Conservation (phyloP, 2,888 invertebrate species). For the Orthosia gothica region DNA sequence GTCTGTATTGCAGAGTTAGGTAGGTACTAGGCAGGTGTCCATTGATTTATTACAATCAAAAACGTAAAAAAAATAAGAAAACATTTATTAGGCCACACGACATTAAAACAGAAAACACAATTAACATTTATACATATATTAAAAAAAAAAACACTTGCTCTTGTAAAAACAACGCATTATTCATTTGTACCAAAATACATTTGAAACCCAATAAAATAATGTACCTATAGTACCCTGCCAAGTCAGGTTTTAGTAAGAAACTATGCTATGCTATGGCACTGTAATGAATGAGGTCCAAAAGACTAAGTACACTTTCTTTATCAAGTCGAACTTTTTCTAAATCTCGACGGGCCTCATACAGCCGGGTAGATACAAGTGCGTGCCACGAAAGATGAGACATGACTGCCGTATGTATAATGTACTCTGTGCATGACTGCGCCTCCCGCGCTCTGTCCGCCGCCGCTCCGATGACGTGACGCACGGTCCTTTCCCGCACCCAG, state of each 20-base stretch:
- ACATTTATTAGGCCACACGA: constrained; percentile 25
- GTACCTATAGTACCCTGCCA: not conserved
- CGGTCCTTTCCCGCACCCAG: too few species aligned
- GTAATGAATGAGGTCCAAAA: too few species aligned
- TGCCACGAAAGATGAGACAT: too few species aligned
- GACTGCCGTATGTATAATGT: too few species aligned
- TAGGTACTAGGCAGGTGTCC: not conserved
- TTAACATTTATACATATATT: not conserved
- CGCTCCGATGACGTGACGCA: too few species aligned
- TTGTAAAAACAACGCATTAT: not conserved
- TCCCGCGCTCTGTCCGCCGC: too few species aligned
- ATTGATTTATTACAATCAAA: not conserved
- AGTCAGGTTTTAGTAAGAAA: not conserved
- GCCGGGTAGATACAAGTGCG: not conserved
- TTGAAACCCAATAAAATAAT: not conserved
- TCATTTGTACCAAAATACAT: constrained; percentile 7
- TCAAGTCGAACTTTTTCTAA: not conserved
- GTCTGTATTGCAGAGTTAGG: too few species aligned
- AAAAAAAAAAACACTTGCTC: not conserved
- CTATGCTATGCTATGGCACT: too few species aligned
- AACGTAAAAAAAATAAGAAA: not conserved
- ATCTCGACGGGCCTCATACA: not conserved
- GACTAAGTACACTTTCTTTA: too few species aligned
- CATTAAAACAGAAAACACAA: constrained; percentile 4
- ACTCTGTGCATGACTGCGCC: too few species aligned